phyloP scores from a whole-genome alignment of 1,140 invertebrate genomes.

The Tenebrio molitor region DNA sequence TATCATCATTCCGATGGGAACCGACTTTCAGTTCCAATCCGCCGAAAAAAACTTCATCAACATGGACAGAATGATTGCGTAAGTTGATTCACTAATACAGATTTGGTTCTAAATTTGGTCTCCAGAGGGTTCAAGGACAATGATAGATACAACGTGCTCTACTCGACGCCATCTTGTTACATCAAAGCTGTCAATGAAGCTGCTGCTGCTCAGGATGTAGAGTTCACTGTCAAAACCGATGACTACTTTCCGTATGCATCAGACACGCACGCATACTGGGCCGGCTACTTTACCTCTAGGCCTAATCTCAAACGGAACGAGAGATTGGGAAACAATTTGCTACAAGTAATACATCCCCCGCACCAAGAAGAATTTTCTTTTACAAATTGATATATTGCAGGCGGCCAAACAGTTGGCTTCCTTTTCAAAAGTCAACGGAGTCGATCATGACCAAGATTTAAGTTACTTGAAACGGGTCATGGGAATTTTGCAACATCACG shows the following conservation, averaged over 20 bases:
- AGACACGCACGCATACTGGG: conserved; percentile 82
- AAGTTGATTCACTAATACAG: conserved; percentile 50
- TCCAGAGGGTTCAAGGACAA: conserved; percentile 72
- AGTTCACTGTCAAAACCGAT: conserved; percentile 74
- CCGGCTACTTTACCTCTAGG: conserved; percentile 86
- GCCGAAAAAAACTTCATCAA: conserved; percentile 77
- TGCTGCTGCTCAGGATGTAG: conserved; percentile 62
- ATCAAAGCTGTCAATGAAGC: conserved; percentile 72
- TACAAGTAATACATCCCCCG: conserved; percentile 76
- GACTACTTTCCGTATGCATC: conserved; percentile 85
- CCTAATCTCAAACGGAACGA: conserved; percentile 77
- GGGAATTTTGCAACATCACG: conserved; percentile 82
- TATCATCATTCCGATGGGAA: conserved; percentile 59
- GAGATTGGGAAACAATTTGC: conserved; percentile 74
- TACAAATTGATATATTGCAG: too few relatives aligned
- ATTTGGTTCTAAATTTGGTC: conserved; percentile 40
- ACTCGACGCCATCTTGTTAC: conserved; percentile 85
- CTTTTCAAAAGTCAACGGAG: conserved; percentile 12
- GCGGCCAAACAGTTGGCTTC: too few relatives aligned
- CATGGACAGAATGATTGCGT: conserved; percentile 81
- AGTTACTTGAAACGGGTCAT: conserved; percentile 68
- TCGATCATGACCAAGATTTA: conserved; percentile 62
- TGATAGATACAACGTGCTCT: conserved; percentile 78
- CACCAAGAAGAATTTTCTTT: too few relatives aligned
- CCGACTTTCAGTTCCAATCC: conserved; percentile 67